Base-by-base conservation (phyloP, 2,888 invertebrate species). In the Gnatocerus cornutus region DNA sequence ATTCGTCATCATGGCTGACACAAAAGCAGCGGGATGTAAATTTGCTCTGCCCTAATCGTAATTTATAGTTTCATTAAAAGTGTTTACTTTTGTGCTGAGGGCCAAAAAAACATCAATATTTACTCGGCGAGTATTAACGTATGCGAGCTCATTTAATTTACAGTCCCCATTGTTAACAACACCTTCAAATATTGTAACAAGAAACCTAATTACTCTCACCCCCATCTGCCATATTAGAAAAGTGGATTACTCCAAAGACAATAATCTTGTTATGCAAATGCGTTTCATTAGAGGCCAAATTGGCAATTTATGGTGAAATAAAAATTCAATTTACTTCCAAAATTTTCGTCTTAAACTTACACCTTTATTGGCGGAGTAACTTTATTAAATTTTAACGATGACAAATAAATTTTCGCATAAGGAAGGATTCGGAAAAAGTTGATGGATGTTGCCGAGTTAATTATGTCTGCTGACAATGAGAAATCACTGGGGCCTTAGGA, bases 51-150 rank as follows among this genome's bases (percentile, higher is more conserved):
- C 68, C 56, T 63, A 56, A 68, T 68, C 68, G 63, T 65, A 69
- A 65, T 69, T 69, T 65, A 69, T 65, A 58, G 69, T 69, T 64
- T 69, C 69, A 65, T 69, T 59, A 69, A 58, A 59, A 43, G 27
- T 50, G 45, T 69, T 69, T 69, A 43, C 45, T 64, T 53, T 59
- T 13, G 50, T 8, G 21, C 41, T 33, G 37, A 29, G 41, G 16
- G 27, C 12, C 13, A 46, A 50, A 69, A 64, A 65, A 64, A 65
- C 64, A 61, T 59, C 56, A 65, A 69, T 64, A 69, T 65, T 64
- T 65, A 55, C 30, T 45, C 10, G 21, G 5, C 5, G 9, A 21
- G 59, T 46, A 52, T 33, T 29, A 50, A 37, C 50, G 52, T 52
- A 58, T 58, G 29, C 27, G 29, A 29, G 29, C 58, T 58, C 43